Evolutionary conservation across 2,797 vertebrate species (phyloP).

Genomic region (Avahi laniger): DNA sequence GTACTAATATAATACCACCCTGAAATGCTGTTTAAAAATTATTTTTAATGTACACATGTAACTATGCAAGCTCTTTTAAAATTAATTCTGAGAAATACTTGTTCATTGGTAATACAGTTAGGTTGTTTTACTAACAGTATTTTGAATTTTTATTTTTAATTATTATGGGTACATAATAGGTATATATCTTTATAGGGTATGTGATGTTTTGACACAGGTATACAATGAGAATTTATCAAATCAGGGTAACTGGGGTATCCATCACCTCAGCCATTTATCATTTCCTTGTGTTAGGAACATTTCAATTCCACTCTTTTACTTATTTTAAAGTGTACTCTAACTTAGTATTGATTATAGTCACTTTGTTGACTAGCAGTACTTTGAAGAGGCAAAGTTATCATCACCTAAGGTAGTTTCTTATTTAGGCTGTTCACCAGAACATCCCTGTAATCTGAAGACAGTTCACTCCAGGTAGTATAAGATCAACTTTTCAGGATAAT

Average conservation of each 20-base stretch:
- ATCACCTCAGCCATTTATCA: background rate
- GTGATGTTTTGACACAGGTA: background rate
- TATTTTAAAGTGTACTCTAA: background rate
- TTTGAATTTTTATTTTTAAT: background rate
- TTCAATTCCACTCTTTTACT: background rate
- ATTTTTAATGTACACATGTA: background rate
- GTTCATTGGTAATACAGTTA: background rate
- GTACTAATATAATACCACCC: background rate
- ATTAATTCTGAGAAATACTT: conserved; percentile 5
- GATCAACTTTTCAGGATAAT: background rate
- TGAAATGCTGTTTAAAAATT: background rate
- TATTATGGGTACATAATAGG: too few relatives aligned
- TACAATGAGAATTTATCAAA: background rate
- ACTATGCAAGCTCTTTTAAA: background rate
- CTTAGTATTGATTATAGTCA: background rate
- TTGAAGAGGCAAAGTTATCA: background rate
- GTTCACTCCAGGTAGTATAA: background rate
- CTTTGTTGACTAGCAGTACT: background rate
- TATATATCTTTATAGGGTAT: too few relatives aligned
- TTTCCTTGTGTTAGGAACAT: background rate
- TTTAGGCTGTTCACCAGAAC: background rate
- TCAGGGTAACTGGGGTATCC: background rate
- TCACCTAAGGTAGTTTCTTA: background rate
- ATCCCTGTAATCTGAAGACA: background rate
- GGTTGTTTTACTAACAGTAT: background rate